phyloP scores from a whole-genome alignment of 2,797 vertebrate species.

The Paramormyrops hopkinsi region DNA sequence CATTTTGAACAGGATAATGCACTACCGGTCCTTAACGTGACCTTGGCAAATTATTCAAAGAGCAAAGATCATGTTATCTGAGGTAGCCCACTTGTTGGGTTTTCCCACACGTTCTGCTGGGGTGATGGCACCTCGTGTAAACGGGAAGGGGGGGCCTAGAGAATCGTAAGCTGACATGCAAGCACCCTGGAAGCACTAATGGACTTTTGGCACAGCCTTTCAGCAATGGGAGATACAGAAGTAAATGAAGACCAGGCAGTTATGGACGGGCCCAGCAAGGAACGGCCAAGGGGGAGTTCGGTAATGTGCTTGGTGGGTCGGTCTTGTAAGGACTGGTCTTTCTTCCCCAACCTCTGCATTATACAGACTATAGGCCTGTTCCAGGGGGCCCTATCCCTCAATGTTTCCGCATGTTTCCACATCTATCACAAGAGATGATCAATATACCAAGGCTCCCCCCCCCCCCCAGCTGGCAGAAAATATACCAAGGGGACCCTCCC shows the following conservation, averaged over 20 bases:
- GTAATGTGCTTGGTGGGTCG: not conserved
- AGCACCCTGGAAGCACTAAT: not conserved
- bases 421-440: not conserved
- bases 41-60: not conserved
- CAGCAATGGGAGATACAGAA: not conserved
- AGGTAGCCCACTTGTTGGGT: not conserved
- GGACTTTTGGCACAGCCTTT: not conserved
- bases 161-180: not conserved
- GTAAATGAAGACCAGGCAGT: not conserved
- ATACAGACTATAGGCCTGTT: not conserved
- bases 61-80: not conserved
- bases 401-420: not conserved
- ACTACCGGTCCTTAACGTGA: not conserved
- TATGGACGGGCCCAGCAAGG: not conserved
- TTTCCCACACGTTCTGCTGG: not conserved
- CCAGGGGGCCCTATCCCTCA: not conserved
- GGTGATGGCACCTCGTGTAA: not conserved
- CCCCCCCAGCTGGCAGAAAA: not conserved
- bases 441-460: not conserved
- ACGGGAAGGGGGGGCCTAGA: not conserved
- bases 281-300: not conserved
- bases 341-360: not conserved
- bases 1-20: not conserved
- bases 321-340: not conserved
- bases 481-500: not conserved